Evolutionary conservation across 2,888 invertebrate species (phyloP).

Genomic region (Drosophila paucipuncta): DNA sequence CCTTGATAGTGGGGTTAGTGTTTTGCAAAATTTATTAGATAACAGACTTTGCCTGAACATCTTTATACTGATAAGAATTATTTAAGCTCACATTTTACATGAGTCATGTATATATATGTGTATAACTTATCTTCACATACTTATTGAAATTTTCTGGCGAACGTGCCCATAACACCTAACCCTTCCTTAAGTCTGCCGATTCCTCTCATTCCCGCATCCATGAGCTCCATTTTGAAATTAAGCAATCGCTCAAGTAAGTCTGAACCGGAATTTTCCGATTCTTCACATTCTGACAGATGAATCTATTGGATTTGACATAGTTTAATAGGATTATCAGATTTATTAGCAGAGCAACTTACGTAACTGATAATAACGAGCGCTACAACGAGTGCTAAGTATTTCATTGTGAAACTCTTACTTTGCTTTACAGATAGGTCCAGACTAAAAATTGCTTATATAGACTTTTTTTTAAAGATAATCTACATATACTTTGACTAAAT

Average conservation of each 20-base stretch:
- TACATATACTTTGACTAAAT: background rate
- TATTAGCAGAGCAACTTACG: background rate
- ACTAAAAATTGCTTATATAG: background rate
- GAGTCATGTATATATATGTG: background rate
- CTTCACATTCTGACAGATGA: background rate
- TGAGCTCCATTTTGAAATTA: background rate
- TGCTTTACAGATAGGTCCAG: background rate
- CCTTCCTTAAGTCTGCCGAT: background rate
- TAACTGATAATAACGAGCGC: background rate
- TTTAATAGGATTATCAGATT: background rate
- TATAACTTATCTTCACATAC: no score
- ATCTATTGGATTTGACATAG: background rate
- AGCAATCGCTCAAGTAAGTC: background rate
- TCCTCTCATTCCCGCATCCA: background rate
- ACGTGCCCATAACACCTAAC: background rate
- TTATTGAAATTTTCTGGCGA: no score
- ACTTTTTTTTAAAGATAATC: background rate
- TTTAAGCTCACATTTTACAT: background rate
- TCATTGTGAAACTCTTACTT: background rate
- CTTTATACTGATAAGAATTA: background rate
- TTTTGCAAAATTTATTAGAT: slow-evolving; percentile 2
- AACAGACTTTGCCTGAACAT: background rate
- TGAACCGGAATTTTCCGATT: background rate
- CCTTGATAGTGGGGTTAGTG: background rate
- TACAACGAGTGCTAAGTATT: background rate